Percentiles rank a stretch among this genome's conserved stretches.
Evolutionary conservation across 2,113 vertebrate species (phyloP).

Genomic region (Taurulus bubalis): DNA sequence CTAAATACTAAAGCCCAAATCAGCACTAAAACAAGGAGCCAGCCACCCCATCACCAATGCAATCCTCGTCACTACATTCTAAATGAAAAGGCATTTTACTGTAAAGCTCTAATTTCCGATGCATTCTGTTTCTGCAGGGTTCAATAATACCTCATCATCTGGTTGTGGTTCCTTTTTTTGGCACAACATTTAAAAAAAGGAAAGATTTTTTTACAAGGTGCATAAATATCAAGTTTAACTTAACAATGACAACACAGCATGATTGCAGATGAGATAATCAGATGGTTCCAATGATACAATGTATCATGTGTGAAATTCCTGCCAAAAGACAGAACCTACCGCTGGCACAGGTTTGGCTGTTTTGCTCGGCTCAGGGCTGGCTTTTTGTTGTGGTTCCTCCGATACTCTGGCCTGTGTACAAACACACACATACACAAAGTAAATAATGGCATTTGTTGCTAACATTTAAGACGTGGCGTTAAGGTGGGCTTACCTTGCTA

Average conservation of each 20-base stretch:
- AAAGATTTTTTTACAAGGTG: background rate
- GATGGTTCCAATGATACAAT: background rate
- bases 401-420: conserved; percentile 59
- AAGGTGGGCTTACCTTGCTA: conserved; percentile 61
- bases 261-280: background rate
- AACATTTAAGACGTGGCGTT: background rate
- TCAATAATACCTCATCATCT: conserved; percentile 67
- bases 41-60: background rate
- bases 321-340: conserved; percentile 46
- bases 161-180: conserved; percentile 42
- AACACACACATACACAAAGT: conserved; percentile 22
- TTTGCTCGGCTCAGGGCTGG: conserved; percentile 57
- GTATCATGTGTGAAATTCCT: background rate
- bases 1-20: background rate
- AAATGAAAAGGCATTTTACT: background rate
- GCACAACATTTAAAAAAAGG: conserved; percentile 1
- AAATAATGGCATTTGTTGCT: background rate
- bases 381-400: conserved; percentile 66
- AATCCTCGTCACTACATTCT: background rate
- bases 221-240: background rate
- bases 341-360: conserved; percentile 65
- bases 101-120: background rate
- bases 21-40: conserved; percentile 14
- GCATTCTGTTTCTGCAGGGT: background rate
- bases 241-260: background rate